A percentile compares a stretch with the other conserved stretches of the same genome.
phyloP scores from a whole-genome alignment of 2,888 invertebrate species.

The Masnerella sp. region DNA sequence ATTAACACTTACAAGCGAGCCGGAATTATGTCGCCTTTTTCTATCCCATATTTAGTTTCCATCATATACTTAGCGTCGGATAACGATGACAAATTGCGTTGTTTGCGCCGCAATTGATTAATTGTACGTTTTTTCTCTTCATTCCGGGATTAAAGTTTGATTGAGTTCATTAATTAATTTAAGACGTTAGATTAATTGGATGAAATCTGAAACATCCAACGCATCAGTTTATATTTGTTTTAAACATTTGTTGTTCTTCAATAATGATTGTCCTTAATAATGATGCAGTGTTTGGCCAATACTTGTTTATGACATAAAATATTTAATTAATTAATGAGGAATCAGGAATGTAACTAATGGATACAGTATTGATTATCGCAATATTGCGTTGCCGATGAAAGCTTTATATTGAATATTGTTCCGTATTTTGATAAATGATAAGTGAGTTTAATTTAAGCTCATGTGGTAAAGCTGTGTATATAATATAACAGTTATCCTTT shows the following conservation, averaged over 20 bases:
- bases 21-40: constrained; percentile 5
- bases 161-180: constrained; percentile 15
- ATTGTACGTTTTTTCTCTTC: constrained; percentile 8
- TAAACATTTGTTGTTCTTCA: not conserved
- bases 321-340: not conserved
- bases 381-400: not conserved
- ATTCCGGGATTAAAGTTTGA: constrained; percentile 12
- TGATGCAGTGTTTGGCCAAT: not conserved
- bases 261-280: not conserved
- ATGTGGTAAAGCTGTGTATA: too few species aligned
- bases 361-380: not conserved
- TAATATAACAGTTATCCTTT: too few species aligned
- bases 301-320: not conserved
- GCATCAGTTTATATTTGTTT: too few species aligned
- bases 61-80: constrained; percentile 1
- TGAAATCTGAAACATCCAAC: not conserved
- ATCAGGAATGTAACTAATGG: not conserved
- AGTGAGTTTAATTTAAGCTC: too few species aligned
- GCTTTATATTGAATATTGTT: too few species aligned
- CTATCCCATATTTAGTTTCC: constrained; percentile 13
- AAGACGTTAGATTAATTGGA: constrained; percentile 1
- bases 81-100: constrained; percentile 41
- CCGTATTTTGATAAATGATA: too few species aligned
- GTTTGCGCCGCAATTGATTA: constrained; percentile 30
- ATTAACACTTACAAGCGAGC: constrained; percentile 11